phyloP scores from a whole-genome alignment of 2,113 vertebrate species.

The cattle (Bos taurus) region ARS-UCD2.0 NC_037342.1:35169001-35169500 shows the following conservation, averaged over 20 bases:
- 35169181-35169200: constrained; percentile 4
- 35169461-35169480: neutral
- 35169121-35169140: constrained; percentile 90
- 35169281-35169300: neutral
- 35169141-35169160: constrained; percentile 73
- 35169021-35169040: constrained; percentile 84
- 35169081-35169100: constrained; percentile 96
- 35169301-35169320: neutral
- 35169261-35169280: neutral
- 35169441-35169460: neutral
- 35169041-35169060: constrained; percentile 96
- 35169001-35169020: neutral
- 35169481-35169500: neutral
- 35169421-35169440: neutral
- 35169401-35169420: neutral
- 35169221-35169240: constrained; percentile 7
- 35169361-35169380: neutral
- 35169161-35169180: constrained; percentile 5
- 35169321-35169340: neutral
- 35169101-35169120: constrained; percentile 96
- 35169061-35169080: constrained; percentile 94
- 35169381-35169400: neutral
- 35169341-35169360: neutral
- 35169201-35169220: neutral
- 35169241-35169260: neutral